These are phyloP conservation scores for Rhabdornis inornatus DNA, from an alignment of 2,113 vertebrate genomes.

Conservation along the genomic window DNA sequence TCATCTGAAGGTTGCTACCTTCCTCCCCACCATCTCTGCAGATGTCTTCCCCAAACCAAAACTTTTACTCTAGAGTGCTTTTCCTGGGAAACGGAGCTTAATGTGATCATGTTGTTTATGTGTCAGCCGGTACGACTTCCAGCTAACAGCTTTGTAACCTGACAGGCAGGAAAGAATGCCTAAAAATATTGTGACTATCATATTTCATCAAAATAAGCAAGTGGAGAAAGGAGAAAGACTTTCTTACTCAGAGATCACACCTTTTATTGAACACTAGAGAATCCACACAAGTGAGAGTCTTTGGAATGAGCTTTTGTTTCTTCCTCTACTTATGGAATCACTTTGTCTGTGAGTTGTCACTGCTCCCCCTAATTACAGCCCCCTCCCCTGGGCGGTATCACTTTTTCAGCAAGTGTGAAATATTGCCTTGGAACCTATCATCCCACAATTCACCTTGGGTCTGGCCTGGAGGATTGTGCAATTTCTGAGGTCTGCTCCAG, in stretches of 20 bases:
- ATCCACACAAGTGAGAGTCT: background rate
- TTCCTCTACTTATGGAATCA: slow-evolving; percentile 29
- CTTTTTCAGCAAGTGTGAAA: slow-evolving; percentile 56
- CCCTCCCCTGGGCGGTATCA: slow-evolving; percentile 24
- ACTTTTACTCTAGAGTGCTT: background rate
- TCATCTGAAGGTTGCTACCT: background rate
- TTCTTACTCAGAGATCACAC: slow-evolving; percentile 40
- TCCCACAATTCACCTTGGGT: slow-evolving; percentile 25
- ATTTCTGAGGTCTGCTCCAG: slow-evolving; percentile 37
- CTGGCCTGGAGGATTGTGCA: slow-evolving; percentile 31
- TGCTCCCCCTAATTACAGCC: slow-evolving; percentile 5
- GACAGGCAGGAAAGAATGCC: slow-evolving; percentile 26
- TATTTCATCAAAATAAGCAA: slow-evolving; percentile 66
- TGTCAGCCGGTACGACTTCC: background rate
- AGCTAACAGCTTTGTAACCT: slow-evolving; percentile 42
- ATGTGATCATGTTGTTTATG: slow-evolving; percentile 32
- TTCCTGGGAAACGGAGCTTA: background rate
- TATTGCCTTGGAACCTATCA: background rate
- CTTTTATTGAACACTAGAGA: slow-evolving; percentile 61
- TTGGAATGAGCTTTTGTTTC: slow-evolving; percentile 25
- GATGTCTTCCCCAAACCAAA: slow-evolving; percentile 25
- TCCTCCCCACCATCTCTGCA: background rate
- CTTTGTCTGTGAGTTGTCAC: slow-evolving; percentile 20
- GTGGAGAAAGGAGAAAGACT: slow-evolving; percentile 51
- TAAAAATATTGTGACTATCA: slow-evolving; percentile 46